Evolutionary conservation across 2,797 vertebrate genomes (phyloP).

Genomic region (Enteromius fasciolatus): DNA sequence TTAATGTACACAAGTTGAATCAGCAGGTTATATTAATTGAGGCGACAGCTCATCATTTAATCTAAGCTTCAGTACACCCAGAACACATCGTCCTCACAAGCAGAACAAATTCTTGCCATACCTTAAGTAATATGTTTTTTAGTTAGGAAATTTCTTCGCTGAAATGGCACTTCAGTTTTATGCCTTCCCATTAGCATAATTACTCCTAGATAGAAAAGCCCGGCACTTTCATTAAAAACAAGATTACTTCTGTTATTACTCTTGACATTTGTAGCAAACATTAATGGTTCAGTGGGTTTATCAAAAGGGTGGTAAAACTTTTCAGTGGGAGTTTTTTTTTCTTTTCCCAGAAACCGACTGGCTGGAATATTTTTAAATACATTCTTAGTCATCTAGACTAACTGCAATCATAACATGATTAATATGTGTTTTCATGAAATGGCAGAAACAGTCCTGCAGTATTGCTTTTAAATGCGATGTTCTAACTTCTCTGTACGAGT

Average conservation of each 20-base stretch:
- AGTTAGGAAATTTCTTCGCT: conserved; percentile 8
- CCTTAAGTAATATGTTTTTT: conserved; percentile 9
- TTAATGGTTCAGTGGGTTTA: conserved; percentile 39
- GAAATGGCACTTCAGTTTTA: conserved; percentile 35
- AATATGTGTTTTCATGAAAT: conserved; percentile 12
- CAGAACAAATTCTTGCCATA: conserved; percentile 1
- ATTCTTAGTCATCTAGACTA: conserved; percentile 15
- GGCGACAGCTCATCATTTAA: not conserved
- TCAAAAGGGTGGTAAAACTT: conserved; percentile 34
- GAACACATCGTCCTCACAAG: not conserved
- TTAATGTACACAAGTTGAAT: conserved; percentile 13
- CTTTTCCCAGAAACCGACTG: not conserved
- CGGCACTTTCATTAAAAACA: conserved; percentile 43
- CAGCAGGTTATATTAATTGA: not conserved
- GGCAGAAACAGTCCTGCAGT: not conserved
- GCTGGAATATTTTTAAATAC: not conserved
- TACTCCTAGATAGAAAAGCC: conserved; percentile 32
- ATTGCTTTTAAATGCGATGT: conserved; percentile 25
- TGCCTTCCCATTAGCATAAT: conserved; percentile 36
- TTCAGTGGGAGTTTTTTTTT: conserved; percentile 10
- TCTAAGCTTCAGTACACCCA: not conserved
- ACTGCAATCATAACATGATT: conserved; percentile 8
- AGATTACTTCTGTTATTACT: conserved; percentile 33
- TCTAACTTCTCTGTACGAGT: not conserved
- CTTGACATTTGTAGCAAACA: conserved; percentile 44